Evolutionary conservation across 1,140 invertebrate species (phyloP).

Genomic region (Caenorhabditis inopinata): DNA sequence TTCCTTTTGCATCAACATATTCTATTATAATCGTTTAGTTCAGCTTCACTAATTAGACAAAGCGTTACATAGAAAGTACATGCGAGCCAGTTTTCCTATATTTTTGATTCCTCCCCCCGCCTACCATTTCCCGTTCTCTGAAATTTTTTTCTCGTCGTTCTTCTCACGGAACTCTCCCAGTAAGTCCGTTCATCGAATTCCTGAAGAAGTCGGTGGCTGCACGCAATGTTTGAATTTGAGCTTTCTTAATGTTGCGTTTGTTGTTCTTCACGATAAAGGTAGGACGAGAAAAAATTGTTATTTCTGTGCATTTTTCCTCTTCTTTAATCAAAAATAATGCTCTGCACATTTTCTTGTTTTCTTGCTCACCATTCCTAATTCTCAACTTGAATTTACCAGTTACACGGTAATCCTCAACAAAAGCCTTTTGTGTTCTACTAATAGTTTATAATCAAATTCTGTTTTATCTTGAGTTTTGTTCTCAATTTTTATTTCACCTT

Average conservation of each 20-base stretch:
- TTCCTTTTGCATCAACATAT: too few species aligned
- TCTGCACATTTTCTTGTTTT: background rate
- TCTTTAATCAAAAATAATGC: background rate
- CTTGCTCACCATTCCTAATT: background rate
- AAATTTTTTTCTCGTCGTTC: background rate
- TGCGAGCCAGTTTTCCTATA: too few species aligned
- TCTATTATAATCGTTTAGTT: too few species aligned
- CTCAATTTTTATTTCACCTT: too few species aligned
- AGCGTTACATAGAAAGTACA: too few species aligned
- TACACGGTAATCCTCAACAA: too few species aligned
- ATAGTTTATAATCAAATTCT: too few species aligned
- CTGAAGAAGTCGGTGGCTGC: conserved; percentile 1
- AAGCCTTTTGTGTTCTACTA: too few species aligned
- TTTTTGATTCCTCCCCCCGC: too few species aligned
- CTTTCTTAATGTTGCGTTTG: conserved; percentile 20
- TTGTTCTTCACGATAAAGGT: conserved; percentile 34
- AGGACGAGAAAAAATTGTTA: conserved; percentile 23
- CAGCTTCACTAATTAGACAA: too few species aligned
- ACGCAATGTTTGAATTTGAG: conserved; percentile 34
- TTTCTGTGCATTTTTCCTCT: background rate
- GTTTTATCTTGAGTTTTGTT: too few species aligned
- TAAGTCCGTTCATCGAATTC: background rate
- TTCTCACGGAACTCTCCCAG: background rate
- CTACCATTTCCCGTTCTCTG: background rate
- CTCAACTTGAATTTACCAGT: background rate